Evolutionary conservation across 1,140 invertebrate species (phyloP).

Genomic region (Phenacoccus solenopsis): DNA sequence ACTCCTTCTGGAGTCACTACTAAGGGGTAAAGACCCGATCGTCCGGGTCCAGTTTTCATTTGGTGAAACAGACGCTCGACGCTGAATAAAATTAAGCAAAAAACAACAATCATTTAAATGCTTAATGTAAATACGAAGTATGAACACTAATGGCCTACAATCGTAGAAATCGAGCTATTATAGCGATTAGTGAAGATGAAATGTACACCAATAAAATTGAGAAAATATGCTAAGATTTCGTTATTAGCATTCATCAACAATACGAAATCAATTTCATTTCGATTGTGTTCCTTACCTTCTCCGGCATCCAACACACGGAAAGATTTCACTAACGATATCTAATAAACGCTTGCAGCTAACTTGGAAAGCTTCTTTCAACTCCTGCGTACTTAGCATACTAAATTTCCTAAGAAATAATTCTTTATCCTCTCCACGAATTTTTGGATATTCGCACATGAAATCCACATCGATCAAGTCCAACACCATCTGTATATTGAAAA

Average conservation of each 20-base stretch:
- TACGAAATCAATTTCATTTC: too few relatives aligned
- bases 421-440: conserved; percentile 61
- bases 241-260: too few relatives aligned
- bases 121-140: too few relatives aligned
- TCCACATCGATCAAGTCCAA: conserved; percentile 76
- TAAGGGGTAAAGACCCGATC: conserved; percentile 70
- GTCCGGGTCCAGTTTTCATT: conserved; percentile 54
- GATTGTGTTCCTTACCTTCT: conserved; percentile 66
- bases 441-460: conserved; percentile 60
- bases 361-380: conserved; percentile 66
- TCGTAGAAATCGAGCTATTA: too few relatives aligned
- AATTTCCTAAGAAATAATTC: conserved; percentile 73
- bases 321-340: conserved; percentile 68
- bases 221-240: too few relatives aligned
- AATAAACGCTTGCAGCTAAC: conserved; percentile 68
- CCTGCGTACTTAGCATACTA: conserved; percentile 57
- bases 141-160: too few relatives aligned
- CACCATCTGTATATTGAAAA: conserved; percentile 56
- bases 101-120: too few relatives aligned
- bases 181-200: too few relatives aligned
- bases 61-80: conserved; percentile 75
- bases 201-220: too few relatives aligned
- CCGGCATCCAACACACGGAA: conserved; percentile 83
- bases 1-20: conserved; percentile 52
- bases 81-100: too few relatives aligned